These are phyloP conservation scores for Strigamia crassipes DNA, from an alignment of 2,888 invertebrate species.

Conservation along the genomic window DNA sequence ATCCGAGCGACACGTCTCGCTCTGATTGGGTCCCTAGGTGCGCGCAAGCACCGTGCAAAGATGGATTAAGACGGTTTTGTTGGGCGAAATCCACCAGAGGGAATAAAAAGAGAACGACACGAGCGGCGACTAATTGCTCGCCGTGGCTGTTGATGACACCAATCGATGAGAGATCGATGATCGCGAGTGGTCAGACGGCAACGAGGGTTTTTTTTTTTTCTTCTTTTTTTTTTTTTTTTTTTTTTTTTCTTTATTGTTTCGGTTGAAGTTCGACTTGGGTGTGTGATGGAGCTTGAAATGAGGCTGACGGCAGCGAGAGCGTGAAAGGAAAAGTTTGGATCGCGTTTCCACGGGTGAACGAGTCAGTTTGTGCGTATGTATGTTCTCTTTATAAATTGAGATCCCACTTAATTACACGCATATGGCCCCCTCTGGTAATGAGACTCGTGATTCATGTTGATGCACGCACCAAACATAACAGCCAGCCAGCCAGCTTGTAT, in stretches of 20 bases:
- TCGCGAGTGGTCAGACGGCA: background rate
- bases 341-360: conserved; percentile 1
- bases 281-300: conserved; percentile 19
- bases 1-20: background rate
- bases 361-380: background rate
- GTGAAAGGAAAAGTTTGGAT: conserved; percentile 30
- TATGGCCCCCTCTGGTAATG: conserved; percentile 24
- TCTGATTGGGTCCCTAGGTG: conserved; percentile 12
- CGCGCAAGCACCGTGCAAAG: background rate
- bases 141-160: conserved; percentile 20
- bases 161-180: conserved; percentile 5
- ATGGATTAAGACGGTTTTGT: conserved; percentile 20
- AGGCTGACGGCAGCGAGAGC: background rate
- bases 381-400: conserved; percentile 35
- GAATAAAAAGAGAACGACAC: background rate
- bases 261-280: background rate
- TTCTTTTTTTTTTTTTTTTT: no score
- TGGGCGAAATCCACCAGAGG: background rate
- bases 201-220: no score
- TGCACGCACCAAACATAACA: background rate
- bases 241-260: background rate
- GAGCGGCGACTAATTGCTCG: conserved; percentile 6
- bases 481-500: background rate
- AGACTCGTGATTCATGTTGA: conserved; percentile 19
- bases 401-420: conserved; percentile 39